Conservation (phyloP, 2,113 vertebrate species). For the Alligator sinensis region DNA sequence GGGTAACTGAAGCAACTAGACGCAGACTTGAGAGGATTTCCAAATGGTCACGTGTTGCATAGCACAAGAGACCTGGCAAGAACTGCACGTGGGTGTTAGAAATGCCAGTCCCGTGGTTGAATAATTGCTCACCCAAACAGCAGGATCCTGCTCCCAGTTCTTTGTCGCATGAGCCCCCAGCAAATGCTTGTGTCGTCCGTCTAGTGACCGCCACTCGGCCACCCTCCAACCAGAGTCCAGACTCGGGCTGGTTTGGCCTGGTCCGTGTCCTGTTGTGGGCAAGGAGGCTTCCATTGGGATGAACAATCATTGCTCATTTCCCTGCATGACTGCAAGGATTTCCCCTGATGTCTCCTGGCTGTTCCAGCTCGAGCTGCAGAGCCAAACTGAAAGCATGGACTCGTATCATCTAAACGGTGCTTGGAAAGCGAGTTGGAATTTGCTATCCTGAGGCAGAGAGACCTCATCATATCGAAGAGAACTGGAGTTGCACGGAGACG, state of each 20-base stretch:
- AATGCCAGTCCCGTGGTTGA: too few relatives aligned
- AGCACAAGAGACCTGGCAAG: too few relatives aligned
- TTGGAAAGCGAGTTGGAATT: conserved; percentile 62
- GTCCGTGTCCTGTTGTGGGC: neutral
- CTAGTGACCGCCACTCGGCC: neutral
- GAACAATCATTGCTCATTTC: conserved; percentile 57
- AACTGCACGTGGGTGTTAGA: too few relatives aligned
- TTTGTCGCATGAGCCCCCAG: too few relatives aligned
- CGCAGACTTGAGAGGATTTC: too few relatives aligned
- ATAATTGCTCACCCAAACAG: too few relatives aligned
- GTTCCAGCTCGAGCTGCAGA: conserved; percentile 58
- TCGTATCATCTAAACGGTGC: conserved; percentile 55
- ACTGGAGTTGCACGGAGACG: conserved; percentile 36
- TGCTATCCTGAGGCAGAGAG: conserved; percentile 55
- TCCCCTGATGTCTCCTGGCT: conserved; percentile 64
- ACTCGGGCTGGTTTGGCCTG: neutral
- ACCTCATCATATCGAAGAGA: conserved; percentile 71
- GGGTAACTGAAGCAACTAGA: too few relatives aligned
- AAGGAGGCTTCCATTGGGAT: conserved; percentile 47
- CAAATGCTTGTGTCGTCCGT: too few relatives aligned
- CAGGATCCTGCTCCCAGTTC: too few relatives aligned
- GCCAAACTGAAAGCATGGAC: conserved; percentile 51
- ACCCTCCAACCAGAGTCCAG: accelerated
- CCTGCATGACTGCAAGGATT: conserved; percentile 19
- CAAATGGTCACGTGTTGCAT: too few relatives aligned